Percentiles rank a stretch among this genome's conserved stretches.
These are phyloP conservation scores for Andrena trimmerana DNA, from an alignment of 2,888 invertebrate genomes.

Conservation along the genomic window DNA sequence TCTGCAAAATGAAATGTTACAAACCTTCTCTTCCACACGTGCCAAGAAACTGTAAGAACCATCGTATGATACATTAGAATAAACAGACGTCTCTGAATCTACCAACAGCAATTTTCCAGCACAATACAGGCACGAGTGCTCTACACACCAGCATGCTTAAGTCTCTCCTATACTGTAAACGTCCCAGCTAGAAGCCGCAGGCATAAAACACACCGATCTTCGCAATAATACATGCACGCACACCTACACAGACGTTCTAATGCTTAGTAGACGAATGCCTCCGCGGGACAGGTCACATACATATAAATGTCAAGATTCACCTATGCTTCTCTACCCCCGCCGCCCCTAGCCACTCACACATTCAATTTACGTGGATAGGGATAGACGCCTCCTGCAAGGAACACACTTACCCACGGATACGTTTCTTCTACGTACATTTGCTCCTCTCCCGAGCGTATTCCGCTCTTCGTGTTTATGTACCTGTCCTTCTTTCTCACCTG, in stretches of 20 bases:
- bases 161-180: slow-evolving; percentile 46
- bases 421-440: slow-evolving; percentile 38
- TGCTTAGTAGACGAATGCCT: slow-evolving; percentile 62
- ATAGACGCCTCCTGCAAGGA: slow-evolving; percentile 45
- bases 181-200: slow-evolving; percentile 44
- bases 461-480: slow-evolving; percentile 40
- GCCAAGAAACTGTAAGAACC: not conserved
- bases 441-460: slow-evolving; percentile 32
- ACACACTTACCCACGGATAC: slow-evolving; percentile 40
- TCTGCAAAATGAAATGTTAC: not conserved
- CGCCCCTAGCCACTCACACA: slow-evolving; percentile 44
- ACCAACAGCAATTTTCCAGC: slow-evolving; percentile 51
- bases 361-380: slow-evolving; percentile 48
- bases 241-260: slow-evolving; percentile 36
- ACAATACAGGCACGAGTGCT: slow-evolving; percentile 25
- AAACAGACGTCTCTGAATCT: slow-evolving; percentile 41
- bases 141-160: slow-evolving; percentile 20
- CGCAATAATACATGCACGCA: slow-evolving; percentile 49
- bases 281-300: slow-evolving; percentile 61
- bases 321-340: slow-evolving; percentile 34
- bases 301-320: slow-evolving; percentile 64
- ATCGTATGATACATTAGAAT: slow-evolving; percentile 22
- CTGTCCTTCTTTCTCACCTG: slow-evolving; percentile 51
- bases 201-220: slow-evolving; percentile 51
- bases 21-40: not conserved